Percentiles rank a stretch among this genome's conserved stretches.
Conservation (phyloP, 2,797 vertebrate genomes). For the Lemur catta region DNA sequence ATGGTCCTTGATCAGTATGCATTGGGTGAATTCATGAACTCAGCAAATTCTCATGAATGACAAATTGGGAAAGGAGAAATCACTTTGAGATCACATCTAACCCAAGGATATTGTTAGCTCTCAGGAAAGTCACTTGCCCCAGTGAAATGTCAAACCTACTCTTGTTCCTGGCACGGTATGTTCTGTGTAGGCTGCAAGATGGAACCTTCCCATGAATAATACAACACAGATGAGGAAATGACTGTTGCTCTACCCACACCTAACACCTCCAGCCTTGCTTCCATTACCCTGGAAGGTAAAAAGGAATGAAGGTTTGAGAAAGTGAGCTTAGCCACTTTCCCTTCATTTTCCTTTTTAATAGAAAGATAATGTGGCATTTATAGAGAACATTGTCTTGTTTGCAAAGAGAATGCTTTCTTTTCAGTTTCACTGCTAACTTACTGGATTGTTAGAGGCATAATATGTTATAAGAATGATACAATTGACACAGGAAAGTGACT, state of each 20-base stretch:
- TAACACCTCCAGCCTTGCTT: background rate
- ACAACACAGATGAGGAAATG: background rate
- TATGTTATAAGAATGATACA: background rate
- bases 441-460: background rate
- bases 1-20: background rate
- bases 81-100: background rate
- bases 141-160: conserved; percentile 31
- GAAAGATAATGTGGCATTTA: background rate
- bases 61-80: background rate
- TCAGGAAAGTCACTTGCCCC: conserved; percentile 21
- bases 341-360: background rate
- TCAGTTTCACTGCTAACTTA: background rate
- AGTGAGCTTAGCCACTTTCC: background rate
- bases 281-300: background rate
- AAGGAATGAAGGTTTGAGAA: background rate
- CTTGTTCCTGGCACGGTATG: background rate
- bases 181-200: conserved; percentile 22
- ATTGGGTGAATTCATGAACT: background rate
- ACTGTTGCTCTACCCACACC: background rate
- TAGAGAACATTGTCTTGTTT: background rate
- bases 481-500: background rate
- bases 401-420: background rate
- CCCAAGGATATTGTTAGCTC: background rate
- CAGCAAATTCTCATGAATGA: conserved; percentile 34
- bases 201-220: conserved; percentile 25